These are phyloP conservation scores for Flexamia atlantica DNA, from an alignment of 2,888 invertebrate genomes.

Conservation along the genomic window DNA sequence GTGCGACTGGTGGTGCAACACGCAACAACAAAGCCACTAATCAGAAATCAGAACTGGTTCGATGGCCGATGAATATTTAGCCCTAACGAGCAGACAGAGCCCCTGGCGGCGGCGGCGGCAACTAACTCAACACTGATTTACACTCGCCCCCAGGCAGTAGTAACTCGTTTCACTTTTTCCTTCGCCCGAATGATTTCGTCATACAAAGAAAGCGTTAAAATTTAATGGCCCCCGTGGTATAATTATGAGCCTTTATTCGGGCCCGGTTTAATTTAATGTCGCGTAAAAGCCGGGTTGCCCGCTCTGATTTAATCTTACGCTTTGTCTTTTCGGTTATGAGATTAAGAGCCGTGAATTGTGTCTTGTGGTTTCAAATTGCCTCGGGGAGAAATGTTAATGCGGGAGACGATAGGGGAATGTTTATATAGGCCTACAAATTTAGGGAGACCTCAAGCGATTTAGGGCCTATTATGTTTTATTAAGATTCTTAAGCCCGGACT, in stretches of 20 bases:
- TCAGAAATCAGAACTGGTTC: slow-evolving; percentile 34
- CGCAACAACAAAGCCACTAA: neutral
- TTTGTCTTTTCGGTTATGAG: slow-evolving; percentile 26
- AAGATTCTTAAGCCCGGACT: too few species aligned
- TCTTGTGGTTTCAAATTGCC: neutral
- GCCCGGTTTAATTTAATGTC: slow-evolving; percentile 42
- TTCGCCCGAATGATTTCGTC: slow-evolving; percentile 45
- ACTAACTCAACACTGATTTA: slow-evolving; percentile 47
- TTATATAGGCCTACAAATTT: too few species aligned
- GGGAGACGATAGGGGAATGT: too few species aligned
- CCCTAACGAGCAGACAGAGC: slow-evolving; percentile 43
- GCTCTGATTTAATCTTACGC: neutral
- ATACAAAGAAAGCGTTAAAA: slow-evolving; percentile 53
- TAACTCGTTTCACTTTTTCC: slow-evolving; percentile 54
- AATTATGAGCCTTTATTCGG: slow-evolving; percentile 36
- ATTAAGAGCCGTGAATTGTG: too few species aligned
- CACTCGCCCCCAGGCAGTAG: neutral
- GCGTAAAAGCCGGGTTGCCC: slow-evolving; percentile 21
- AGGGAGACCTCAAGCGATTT: too few species aligned
- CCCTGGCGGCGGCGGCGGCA: slow-evolving; percentile 18
- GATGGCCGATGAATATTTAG: slow-evolving; percentile 53
- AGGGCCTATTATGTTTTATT: too few species aligned
- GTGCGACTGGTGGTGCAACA: slow-evolving; percentile 27
- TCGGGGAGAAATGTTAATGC: neutral
- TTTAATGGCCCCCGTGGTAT: slow-evolving; percentile 31